Percentiles rank a stretch among this genome's conserved stretches.
Conservation (phyloP, 2,888 invertebrate species). For the Meloe dianella region DNA sequence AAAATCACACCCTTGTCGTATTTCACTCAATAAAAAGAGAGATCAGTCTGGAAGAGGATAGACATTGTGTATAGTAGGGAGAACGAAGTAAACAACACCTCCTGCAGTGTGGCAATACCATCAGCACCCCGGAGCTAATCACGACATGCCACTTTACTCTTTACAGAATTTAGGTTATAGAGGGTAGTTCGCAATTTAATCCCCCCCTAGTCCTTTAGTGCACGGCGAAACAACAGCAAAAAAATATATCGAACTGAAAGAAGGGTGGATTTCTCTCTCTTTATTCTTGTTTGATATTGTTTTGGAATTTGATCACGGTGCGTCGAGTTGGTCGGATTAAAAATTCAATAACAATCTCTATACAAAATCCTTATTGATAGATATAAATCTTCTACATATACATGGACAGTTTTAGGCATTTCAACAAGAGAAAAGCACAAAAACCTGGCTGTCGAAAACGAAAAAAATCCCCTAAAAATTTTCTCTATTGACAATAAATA, state of each 20-base stretch:
- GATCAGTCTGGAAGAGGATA: not conserved
- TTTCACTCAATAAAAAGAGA: not conserved
- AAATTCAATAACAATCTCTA: conserved; percentile 20
- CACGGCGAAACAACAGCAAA: conserved; percentile 19
- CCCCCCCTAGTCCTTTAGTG: not conserved
- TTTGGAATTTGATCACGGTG: conserved; percentile 40
- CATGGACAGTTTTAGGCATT: conserved; percentile 20
- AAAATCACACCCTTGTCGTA: conserved; percentile 5
- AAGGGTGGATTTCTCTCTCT: conserved; percentile 18
- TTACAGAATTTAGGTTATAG: conserved; percentile 39
- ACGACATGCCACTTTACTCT: conserved; percentile 54
- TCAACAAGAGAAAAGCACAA: conserved; percentile 15
- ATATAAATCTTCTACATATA: conserved; percentile 33
- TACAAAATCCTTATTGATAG: conserved; percentile 32
- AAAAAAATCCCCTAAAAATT: conserved; percentile 27
- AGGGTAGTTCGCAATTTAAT: conserved; percentile 26
- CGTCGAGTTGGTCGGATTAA: conserved; percentile 30
- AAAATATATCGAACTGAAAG: conserved; percentile 32
- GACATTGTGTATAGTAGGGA: not conserved
- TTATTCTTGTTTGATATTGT: conserved; percentile 35
- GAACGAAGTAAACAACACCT: conserved; percentile 27
- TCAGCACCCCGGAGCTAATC: conserved; percentile 51
- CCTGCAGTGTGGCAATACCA: conserved; percentile 32
- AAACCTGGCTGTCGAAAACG: not conserved
- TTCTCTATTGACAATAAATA: conserved; percentile 15